phyloP scores from a whole-genome alignment of 2,888 invertebrate genomes.

The Glyphotaelius pellucidus region DNA sequence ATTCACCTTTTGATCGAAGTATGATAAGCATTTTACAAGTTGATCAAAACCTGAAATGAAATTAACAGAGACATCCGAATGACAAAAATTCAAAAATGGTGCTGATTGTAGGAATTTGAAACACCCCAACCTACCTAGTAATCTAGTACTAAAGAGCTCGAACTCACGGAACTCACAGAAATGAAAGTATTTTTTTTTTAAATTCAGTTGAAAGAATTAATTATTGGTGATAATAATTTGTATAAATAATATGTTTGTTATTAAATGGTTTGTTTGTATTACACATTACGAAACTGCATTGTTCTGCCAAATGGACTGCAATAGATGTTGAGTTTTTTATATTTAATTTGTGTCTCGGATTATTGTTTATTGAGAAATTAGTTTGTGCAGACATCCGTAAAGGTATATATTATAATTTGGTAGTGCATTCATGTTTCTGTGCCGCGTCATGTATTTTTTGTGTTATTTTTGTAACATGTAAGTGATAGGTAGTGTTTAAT shows the following conservation, averaged over 20 bases:
- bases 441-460: conserved; percentile 46
- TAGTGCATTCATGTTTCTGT: conserved; percentile 38
- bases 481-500: conserved; percentile 56
- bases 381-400: background rate
- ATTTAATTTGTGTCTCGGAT: conserved; percentile 38
- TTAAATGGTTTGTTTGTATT: conserved; percentile 18
- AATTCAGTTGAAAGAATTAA: conserved; percentile 14
- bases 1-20: background rate
- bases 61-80: background rate
- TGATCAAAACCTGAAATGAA: background rate
- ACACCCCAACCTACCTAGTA: background rate
- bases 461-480: conserved; percentile 55
- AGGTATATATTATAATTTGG: conserved; percentile 29
- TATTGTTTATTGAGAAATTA: conserved; percentile 27
- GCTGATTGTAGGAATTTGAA: background rate
- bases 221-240: conserved; percentile 39
- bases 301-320: conserved; percentile 51
- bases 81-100: background rate
- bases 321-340: conserved; percentile 49
- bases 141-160: background rate
- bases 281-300: conserved; percentile 8
- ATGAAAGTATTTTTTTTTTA: conserved; percentile 24
- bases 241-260: conserved; percentile 12
- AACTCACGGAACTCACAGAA: background rate
- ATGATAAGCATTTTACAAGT: background rate